phyloP scores from a whole-genome alignment of 2,113 vertebrate genomes.

The Rattus rattus region DNA sequence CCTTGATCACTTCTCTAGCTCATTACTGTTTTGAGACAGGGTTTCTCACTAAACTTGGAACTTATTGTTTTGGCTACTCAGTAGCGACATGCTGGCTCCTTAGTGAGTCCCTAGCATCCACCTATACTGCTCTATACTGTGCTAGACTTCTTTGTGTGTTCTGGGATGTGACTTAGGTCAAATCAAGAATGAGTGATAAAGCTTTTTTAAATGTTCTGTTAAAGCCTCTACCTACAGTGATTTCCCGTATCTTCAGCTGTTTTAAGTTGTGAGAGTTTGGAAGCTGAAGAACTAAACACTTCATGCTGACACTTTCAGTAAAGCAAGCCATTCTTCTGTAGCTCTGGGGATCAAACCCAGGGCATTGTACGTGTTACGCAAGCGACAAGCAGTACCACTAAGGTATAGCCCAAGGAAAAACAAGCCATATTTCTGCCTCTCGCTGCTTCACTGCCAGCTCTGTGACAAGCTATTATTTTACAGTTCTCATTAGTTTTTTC shows the following conservation, averaged over 20 bases:
- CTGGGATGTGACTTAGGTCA: background rate
- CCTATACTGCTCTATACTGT: too few relatives aligned
- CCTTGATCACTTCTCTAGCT: background rate
- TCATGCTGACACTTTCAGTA: background rate
- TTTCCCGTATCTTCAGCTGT: background rate
- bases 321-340: background rate
- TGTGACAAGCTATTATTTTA: background rate
- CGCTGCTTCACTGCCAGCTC: background rate
- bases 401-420: background rate
- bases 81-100: too few relatives aligned
- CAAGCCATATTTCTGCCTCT: background rate
- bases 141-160: background rate
- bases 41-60: background rate
- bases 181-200: background rate
- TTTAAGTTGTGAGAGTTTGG: background rate
- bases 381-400: background rate
- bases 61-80: background rate
- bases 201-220: conserved; percentile 52
- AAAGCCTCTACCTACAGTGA: background rate
- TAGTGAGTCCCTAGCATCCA: background rate
- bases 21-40: background rate
- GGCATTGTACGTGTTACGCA: background rate
- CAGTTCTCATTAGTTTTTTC: background rate
- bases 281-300: background rate
- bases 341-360: background rate